A percentile compares a stretch with the other conserved stretches of the same genome.
Evolutionary conservation across 2,888 invertebrate genomes (phyloP).

Genomic region (Aproaerema taeniolella): DNA sequence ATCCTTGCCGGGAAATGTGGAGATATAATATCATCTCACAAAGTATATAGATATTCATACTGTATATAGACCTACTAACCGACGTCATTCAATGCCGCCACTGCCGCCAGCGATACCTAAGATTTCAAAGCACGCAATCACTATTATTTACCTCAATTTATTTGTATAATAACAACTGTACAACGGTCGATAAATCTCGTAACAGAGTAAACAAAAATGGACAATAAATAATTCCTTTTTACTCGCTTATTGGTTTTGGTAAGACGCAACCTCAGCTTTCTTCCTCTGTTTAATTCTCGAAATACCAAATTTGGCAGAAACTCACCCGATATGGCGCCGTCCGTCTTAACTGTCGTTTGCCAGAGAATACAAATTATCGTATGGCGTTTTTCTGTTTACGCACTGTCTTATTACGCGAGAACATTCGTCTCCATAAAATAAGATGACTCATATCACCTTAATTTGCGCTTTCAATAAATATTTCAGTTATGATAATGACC

Average conservation of each 20-base stretch:
- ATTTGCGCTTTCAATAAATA: conserved; percentile 35
- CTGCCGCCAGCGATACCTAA: too few species aligned
- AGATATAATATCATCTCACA: too few species aligned
- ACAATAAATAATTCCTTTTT: conserved; percentile 32
- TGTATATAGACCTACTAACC: too few species aligned
- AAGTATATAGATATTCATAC: too few species aligned
- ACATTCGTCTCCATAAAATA: conserved; percentile 35
- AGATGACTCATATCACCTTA: conserved; percentile 36
- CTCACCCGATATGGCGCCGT: conserved; percentile 33
- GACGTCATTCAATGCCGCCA: too few species aligned
- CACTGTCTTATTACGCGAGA: conserved; percentile 23
- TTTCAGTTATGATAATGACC: conserved; percentile 40
- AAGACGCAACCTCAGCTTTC: conserved; percentile 25
- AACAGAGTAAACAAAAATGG: conserved; percentile 28
- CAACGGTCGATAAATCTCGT: conserved; percentile 44
- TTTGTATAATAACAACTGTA: conserved; percentile 28
- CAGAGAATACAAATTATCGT: conserved; percentile 40
- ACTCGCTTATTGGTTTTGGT: conserved; percentile 36
- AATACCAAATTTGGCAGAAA: conserved; percentile 38
- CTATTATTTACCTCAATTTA: too few species aligned
- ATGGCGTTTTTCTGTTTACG: conserved; percentile 30
- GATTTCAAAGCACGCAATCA: too few species aligned
- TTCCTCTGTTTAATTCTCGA: conserved; percentile 34
- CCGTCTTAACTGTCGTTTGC: conserved; percentile 43
- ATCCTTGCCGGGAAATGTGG: too few species aligned